Evolutionary conservation across 53 echinoderm and acorn worm genomes (phyloP), one percentile per base, ranked within the genome.

Genomic region (Arbacia lixula): DNA sequence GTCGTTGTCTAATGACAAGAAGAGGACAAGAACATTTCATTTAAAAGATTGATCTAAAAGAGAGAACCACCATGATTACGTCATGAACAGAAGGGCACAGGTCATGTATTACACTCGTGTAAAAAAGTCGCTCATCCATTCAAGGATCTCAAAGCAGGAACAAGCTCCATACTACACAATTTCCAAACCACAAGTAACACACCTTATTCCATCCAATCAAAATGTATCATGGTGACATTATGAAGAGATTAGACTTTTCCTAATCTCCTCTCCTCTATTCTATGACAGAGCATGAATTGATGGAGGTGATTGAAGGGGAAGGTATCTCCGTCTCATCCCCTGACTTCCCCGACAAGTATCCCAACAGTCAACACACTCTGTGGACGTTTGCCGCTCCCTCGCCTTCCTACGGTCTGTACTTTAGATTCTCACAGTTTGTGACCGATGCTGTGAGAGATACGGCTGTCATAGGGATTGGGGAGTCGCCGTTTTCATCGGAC

Each of bases 311-410:
- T 29, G n/a, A 4, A 6, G 21, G 21, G 16, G 53, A 29, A 5
- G n/a, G n/a, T 21, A 14, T 53, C 1, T 51, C 50, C 34, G 3
- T 74, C 25, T 31, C 74, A 16, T 34, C 74, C 11, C 53, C 51
- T 5, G 52, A 52, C 52, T 74, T 43, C 33, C 74, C 74, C 19
- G 46, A 29, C 16, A 16, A 1, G 19, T 74, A 53, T 34, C 53
- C 51, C 19, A 16, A 51, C n/a, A 74, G 74, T 34, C 51, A 32
- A 74, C 0, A 33, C 31, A 10, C 34, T 20, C 29, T 31, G 8
- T 74, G 74, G 74, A 30, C 33, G 5, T 9, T 74, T 2, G 33
- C 51, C 6, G 74, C 74, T 19, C 74, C 74, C n/a, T n/a, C n/a
- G 28, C 35, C 74, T 20, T 10, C 20, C 42, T 52, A 74, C n/a